Evolutionary conservation across 2,113 vertebrate genomes (phyloP), one percentile per base, ranked within the genome.

Genomic region (Micromys minutus): DNA sequence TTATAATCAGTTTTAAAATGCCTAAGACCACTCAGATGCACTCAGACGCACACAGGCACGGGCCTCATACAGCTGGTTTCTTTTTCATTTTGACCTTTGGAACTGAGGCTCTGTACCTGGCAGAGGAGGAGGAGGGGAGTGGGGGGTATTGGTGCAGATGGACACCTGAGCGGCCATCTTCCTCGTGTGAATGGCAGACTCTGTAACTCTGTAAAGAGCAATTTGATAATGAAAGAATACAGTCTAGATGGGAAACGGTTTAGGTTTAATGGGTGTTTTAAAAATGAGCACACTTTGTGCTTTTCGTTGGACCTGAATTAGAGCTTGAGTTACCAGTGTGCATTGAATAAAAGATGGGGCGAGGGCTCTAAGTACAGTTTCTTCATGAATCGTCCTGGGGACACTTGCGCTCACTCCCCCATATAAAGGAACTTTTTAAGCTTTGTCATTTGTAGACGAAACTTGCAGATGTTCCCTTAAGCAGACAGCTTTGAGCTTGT

Each of bases 41-140:
- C 65, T 55, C 45, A 26, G n/a, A n/a, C n/a, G n/a, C n/a, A n/a
- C n/a, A n/a, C n/a, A n/a, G 29, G 26, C 47, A 21, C 22, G 5
- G 11, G 55, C 84, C 31, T 91, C 79, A 55, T 15, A 65, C 42
- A 75, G 87, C 75, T 71, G 75, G 36, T 87, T 80, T 21, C 55
- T 61, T 91, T 91, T 69, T 86, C 84, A 1, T 69, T 91, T 89
- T 93, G 90, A 88, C 69, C 59, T 94, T 92, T 93, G 87, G 55
- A 67, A 36, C 69, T 72, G 21, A 10, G 71, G 16, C n/a, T 83
- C 17, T 36, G 31, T 72, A 88, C 42, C 93, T 96, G 65, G 55
- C 55, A 22, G 83, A 72, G 12, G 71, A 71, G n/a, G 63, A 45
- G 45, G 45, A 59, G 50, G 65, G 55, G 79, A 57, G 55, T 83